phyloP scores from a whole-genome alignment of 2,888 invertebrate species.

The Phaedon cochleariae region DNA sequence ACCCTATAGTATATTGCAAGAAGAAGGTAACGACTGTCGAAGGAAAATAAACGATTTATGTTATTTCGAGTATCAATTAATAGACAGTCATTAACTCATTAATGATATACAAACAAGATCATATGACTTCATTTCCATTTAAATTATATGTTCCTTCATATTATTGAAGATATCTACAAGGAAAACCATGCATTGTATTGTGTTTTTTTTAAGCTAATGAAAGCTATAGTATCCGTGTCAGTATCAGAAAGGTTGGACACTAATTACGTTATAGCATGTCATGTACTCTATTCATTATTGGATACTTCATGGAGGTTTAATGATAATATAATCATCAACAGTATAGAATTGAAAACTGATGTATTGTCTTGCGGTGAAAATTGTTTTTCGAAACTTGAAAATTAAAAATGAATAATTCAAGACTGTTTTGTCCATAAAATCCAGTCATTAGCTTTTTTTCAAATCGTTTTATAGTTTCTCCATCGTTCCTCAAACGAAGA shows the following conservation, averaged over 20 bases:
- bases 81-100: no score
- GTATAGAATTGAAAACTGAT: background rate
- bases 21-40: no score
- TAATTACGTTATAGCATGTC: background rate
- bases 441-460: no score
- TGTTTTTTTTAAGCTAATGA: background rate
- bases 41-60: no score
- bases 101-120: no score
- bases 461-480: no score
- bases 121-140: no score
- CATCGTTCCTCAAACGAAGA: no score
- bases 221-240: background rate
- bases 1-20: no score
- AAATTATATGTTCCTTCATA: background rate
- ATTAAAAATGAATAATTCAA: background rate
- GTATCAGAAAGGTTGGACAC: background rate
- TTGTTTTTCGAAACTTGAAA: background rate
- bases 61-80: no score
- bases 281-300: background rate
- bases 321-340: background rate
- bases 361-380: background rate
- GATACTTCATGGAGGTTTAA: background rate
- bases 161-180: background rate
- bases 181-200: background rate
- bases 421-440: no score